A percentile compares a stretch with the other conserved stretches of the same genome.
These are phyloP conservation scores for Gavialis gangeticus DNA, from an alignment of 2,113 vertebrate species.

Conservation along the genomic window DNA sequence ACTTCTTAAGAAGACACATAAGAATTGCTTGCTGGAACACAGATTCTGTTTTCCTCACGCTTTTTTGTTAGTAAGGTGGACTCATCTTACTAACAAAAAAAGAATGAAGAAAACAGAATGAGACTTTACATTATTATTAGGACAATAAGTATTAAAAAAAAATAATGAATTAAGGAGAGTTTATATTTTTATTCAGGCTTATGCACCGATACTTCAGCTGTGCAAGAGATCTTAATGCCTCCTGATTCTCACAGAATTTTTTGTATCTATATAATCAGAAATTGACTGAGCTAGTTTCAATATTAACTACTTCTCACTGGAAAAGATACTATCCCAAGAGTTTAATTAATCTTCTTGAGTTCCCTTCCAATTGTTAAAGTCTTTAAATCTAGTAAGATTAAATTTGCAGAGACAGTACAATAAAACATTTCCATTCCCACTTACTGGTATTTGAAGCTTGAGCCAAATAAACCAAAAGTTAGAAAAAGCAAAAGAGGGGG, in stretches of 20 bases:
- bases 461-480: neutral
- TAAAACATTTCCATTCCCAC: neutral
- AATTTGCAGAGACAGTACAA: neutral
- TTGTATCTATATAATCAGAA: neutral
- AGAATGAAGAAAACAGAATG: too few species aligned
- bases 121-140: too few species aligned
- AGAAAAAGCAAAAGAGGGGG: neutral
- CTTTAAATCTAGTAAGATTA: neutral
- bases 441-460: neutral
- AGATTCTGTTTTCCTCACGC: too few species aligned
- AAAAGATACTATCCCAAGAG: neutral
- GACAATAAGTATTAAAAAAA: too few species aligned
- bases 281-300: neutral
- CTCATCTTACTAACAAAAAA: neutral
- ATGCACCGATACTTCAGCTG: neutral
- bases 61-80: neutral
- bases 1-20: neutral
- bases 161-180: neutral
- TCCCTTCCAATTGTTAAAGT: neutral
- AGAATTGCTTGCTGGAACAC: neutral
- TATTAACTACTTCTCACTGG: neutral
- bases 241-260: fast-evolving
- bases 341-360: neutral
- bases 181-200: neutral
- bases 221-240: neutral